Base-by-base conservation (phyloP, 2,888 invertebrate genomes). In the Stratiomys singularior region DNA sequence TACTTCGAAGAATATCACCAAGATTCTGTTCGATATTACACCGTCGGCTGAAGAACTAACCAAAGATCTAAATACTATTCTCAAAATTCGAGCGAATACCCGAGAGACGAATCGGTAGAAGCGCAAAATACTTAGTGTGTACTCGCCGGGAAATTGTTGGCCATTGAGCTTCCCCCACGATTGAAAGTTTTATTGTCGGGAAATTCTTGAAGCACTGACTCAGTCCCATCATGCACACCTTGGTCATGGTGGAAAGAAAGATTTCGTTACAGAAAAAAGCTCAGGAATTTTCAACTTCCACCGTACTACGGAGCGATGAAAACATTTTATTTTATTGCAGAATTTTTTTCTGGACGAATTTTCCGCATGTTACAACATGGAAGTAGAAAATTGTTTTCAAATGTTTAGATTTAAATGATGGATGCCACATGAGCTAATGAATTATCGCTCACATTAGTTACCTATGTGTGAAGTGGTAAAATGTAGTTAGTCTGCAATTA, bases 201-300 rank as follows among this genome's bases (percentile, higher is more conserved):
- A 74, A 74, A 74, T 74, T 74, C 74, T 56, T 56, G 1, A 52
- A 27, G 27, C 28, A 52, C 15, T 72, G 71, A 72, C 28, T 72
- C 71, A 74, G 74, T 72, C 71, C 46, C 27, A 46, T 28, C 21
- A 69, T 69, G 47, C 58, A 21, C 71, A 71, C 71, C 71, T 52
- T 52, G 28, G 28, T 64, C 28, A 5, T 64, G 28, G 64, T 30
- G 64, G 23, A 25, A 60, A 23, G 23, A 25, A 60, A 11, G 15
- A 0, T 60, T 60, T 3, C 7, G 23, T 18, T 52, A 9, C 4
- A 15, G 4, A 4, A n/a, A 18, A 52, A 52, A 52, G 52, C 52
- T 52, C 15, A 52, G 52, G 18, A 5, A 52, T 52, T 52, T 52
- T 13, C 18, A 18, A n/a, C 15, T 52, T 52, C 15, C n/a, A n/a